phyloP scores from a whole-genome alignment of 2,113 vertebrate genomes.

The Ochotona princeps region DNA sequence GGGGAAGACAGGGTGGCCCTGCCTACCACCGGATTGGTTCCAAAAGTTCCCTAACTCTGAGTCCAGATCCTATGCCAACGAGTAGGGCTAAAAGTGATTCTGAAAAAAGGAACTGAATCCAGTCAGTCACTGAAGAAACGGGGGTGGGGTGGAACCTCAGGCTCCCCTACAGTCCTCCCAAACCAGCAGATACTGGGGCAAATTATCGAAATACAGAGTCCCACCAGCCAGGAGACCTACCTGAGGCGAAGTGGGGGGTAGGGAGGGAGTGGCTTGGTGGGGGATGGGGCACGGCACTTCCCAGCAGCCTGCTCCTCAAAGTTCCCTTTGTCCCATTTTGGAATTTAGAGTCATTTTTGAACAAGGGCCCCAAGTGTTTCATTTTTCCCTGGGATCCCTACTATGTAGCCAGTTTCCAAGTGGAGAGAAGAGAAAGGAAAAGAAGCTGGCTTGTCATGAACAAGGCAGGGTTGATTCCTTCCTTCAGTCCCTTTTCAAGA shows the following conservation, averaged over 20 bases:
- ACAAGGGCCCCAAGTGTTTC: neutral
- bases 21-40: neutral
- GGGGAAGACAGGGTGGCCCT: neutral
- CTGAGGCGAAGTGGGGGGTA: too few species aligned
- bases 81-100: neutral
- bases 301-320: neutral
- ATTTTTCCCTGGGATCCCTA: slow-evolving; percentile 13
- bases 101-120: neutral
- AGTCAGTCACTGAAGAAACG: neutral
- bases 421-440: neutral
- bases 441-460: neutral
- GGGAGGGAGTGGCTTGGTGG: neutral
- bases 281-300: neutral
- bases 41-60: neutral
- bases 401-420: neutral
- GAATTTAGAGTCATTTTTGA: slow-evolving; percentile 48
- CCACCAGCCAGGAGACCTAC: neutral
- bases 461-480: neutral
- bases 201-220: slow-evolving; percentile 38
- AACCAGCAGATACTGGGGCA: neutral
- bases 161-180: neutral
- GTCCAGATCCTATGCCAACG: neutral
- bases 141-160: neutral
- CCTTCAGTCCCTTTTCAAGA: neutral
- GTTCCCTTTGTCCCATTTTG: neutral